Percentiles rank a stretch among this genome's conserved stretches.
Conservation (phyloP, 2,888 invertebrate species). For the Trichacis sp. region DNA sequence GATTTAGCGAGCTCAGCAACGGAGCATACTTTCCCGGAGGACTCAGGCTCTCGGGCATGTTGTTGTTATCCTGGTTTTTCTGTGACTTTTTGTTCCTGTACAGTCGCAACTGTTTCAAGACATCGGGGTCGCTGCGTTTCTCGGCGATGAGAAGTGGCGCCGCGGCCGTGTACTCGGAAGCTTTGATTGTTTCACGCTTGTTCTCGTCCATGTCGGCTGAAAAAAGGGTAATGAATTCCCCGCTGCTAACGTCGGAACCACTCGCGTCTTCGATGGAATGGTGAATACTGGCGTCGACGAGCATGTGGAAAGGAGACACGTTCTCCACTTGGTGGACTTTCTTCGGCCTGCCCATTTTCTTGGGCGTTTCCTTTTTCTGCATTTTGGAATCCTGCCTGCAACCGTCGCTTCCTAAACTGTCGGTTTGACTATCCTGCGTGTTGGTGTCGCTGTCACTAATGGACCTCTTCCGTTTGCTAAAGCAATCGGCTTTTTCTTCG, state of each 20-base stretch:
- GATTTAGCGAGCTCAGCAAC: slow-evolving; percentile 67
- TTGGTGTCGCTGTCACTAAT: slow-evolving; percentile 69
- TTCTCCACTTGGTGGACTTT: slow-evolving; percentile 61
- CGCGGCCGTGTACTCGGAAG: slow-evolving; percentile 60
- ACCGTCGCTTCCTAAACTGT: slow-evolving; percentile 70
- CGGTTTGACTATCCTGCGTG: slow-evolving; percentile 70
- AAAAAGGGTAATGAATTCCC: slow-evolving; percentile 64
- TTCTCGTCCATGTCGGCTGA: slow-evolving; percentile 66
- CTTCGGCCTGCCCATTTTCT: slow-evolving; percentile 63
- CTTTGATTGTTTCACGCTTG: slow-evolving; percentile 65
- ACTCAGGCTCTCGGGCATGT: slow-evolving; percentile 41
- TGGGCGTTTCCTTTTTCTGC: slow-evolving; percentile 44
- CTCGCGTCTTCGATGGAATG: slow-evolving; percentile 55
- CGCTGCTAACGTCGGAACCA: slow-evolving; percentile 61
- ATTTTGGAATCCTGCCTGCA: slow-evolving; percentile 57
- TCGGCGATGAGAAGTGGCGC: slow-evolving; percentile 63
- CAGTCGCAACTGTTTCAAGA: slow-evolving; percentile 71
- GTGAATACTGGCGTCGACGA: slow-evolving; percentile 61
- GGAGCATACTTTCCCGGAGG: slow-evolving; percentile 59
- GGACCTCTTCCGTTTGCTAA: slow-evolving; percentile 53
- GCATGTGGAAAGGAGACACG: slow-evolving; percentile 63
- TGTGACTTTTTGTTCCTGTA: slow-evolving; percentile 65
- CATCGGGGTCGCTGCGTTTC: slow-evolving; percentile 70
- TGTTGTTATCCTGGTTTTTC: slow-evolving; percentile 49
- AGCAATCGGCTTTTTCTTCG: slow-evolving; percentile 55